Conservation (phyloP, 2,113 vertebrate species). For the Hyperopisus bebe region DNA sequence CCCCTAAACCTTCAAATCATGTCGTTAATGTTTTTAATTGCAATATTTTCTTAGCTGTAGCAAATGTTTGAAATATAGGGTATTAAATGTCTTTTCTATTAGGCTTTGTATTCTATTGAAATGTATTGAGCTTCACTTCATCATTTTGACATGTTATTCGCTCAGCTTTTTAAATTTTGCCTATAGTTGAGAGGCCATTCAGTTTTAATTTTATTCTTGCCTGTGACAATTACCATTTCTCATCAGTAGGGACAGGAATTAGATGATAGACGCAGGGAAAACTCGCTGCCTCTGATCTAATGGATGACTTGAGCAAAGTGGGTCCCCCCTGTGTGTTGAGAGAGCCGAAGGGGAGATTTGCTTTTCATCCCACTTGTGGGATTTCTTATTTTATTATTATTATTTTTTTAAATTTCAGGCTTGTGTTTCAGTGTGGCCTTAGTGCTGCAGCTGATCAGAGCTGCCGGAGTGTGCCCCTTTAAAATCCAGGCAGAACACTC, state of each 20-base stretch:
- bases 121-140: neutral
- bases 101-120: neutral
- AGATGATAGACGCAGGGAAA: neutral
- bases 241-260: neutral
- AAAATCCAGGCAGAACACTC: neutral
- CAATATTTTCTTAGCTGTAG: neutral
- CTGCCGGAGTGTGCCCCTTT: neutral
- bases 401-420: neutral
- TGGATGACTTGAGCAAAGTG: neutral
- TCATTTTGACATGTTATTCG: neutral
- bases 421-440: neutral
- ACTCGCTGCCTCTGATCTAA: neutral
- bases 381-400: neutral
- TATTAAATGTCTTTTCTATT: neutral
- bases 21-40: neutral
- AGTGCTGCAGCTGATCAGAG: neutral
- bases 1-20: neutral
- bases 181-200: neutral
- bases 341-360: neutral
- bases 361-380: neutral
- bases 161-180: neutral
- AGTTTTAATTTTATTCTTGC: neutral
- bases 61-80: neutral
- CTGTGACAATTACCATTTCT: neutral
- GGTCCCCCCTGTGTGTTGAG: neutral